These are phyloP conservation scores for Zaprionus inermis DNA, from an alignment of 1,140 invertebrate genomes.

Conservation along the genomic window DNA sequence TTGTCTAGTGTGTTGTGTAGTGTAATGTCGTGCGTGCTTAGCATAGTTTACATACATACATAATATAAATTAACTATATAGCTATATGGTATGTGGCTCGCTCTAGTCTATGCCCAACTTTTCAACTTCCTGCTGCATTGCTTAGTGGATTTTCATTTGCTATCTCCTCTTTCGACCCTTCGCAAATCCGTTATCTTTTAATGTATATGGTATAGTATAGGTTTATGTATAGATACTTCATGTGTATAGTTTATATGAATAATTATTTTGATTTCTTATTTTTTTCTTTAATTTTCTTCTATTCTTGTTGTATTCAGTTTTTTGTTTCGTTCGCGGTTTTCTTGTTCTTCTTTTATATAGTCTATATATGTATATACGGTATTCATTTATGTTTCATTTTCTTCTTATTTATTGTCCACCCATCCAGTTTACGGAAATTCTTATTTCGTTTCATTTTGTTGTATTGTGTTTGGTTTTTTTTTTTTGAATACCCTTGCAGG, in stretches of 20 bases:
- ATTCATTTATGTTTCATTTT: slow-evolving; percentile 52
- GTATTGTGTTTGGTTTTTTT: slow-evolving; percentile 27
- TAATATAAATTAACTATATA: slow-evolving; percentile 29
- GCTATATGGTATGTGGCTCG: slow-evolving; percentile 21
- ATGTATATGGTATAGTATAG: slow-evolving; percentile 35
- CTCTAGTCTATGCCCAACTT: slow-evolving; percentile 16
- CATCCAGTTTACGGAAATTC: slow-evolving; percentile 83
- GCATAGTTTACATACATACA: slow-evolving; percentile 35
- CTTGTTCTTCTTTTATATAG: slow-evolving; percentile 34
- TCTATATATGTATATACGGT: slow-evolving; percentile 29
- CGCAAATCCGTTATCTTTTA: slow-evolving; percentile 13
- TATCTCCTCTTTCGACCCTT: neutral
- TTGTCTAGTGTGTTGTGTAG: slow-evolving; percentile 12
- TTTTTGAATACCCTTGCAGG: slow-evolving; percentile 29
- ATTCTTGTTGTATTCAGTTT: slow-evolving; percentile 54
- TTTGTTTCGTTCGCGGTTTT: slow-evolving; percentile 24
- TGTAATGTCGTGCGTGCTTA: slow-evolving; percentile 25
- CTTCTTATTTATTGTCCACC: slow-evolving; percentile 82
- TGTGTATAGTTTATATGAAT: slow-evolving; percentile 74
- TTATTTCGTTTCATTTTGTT: slow-evolving; percentile 60
- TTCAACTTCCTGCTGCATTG: slow-evolving; percentile 35
- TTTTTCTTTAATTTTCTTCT: slow-evolving; percentile 51
- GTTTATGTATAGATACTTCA: slow-evolving; percentile 46
- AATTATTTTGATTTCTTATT: slow-evolving; percentile 59
- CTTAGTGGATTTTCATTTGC: slow-evolving; percentile 21